Percentiles rank a stretch among this genome's conserved stretches.
Conservation (phyloP, 2,797 vertebrate species). For the Hypotaenidia philippensis region DNA sequence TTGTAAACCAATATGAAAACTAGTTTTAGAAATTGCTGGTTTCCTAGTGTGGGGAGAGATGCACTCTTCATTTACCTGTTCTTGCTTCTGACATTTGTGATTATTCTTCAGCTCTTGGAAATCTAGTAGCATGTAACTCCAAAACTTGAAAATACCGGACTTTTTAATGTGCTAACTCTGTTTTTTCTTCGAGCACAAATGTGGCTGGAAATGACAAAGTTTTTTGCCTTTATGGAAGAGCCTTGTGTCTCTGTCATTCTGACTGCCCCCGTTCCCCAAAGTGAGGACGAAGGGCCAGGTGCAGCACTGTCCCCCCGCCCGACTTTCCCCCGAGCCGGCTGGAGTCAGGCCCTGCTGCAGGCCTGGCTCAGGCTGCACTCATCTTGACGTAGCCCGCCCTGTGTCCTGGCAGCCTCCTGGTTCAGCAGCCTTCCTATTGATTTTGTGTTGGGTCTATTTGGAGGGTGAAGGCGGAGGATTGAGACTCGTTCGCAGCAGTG, state of each 20-base stretch:
- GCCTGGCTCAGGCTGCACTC: too few species aligned
- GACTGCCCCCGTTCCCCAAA: rapidly evolving
- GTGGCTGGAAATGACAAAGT: not conserved
- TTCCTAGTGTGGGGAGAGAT: not conserved
- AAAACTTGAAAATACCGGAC: not conserved
- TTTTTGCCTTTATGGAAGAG: not conserved
- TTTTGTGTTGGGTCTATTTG: not conserved
- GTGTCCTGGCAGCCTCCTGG: not conserved
- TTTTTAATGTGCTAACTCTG: not conserved
- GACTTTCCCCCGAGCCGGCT: rapidly evolving
- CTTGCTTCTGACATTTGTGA: not conserved
- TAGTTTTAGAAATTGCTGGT: conserved; percentile 6
- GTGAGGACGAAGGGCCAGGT: not conserved
- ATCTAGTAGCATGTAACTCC: not conserved
- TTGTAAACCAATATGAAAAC: not conserved
- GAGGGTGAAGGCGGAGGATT: not conserved
- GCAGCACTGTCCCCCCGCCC: too few species aligned
- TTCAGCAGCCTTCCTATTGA: rapidly evolving
- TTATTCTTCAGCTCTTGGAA: not conserved
- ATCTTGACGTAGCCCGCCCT: not conserved
- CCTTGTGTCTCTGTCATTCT: rapidly evolving
- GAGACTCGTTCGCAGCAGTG: rapidly evolving
- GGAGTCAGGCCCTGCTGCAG: not conserved
- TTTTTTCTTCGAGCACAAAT: not conserved
- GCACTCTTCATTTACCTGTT: not conserved